phyloP scores from a whole-genome alignment of 2,797 vertebrate species.

The Pelochelys cantorii region DNA sequence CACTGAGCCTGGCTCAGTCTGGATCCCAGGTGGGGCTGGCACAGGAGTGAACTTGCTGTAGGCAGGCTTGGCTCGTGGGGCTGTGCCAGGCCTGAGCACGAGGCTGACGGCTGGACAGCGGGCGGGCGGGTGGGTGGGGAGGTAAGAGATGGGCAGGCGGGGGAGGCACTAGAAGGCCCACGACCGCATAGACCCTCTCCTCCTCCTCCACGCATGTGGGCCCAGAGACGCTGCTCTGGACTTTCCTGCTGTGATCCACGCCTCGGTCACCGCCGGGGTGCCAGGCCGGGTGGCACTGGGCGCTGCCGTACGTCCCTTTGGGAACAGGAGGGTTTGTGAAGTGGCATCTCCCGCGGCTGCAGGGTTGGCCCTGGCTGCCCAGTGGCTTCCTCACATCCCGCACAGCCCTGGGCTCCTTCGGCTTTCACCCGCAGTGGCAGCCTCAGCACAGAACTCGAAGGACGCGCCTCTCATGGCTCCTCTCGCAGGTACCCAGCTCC shows the following conservation, averaged over 20 bases:
- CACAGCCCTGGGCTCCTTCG: neutral
- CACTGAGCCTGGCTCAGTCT: neutral
- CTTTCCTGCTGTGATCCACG: neutral
- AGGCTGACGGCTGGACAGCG: neutral
- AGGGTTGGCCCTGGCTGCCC: neutral
- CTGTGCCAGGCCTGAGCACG: fast-evolving
- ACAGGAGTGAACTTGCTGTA: neutral
- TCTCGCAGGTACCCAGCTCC: constrained; percentile 75
- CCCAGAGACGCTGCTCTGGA: neutral
- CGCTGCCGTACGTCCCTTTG: neutral
- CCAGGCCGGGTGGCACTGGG: neutral
- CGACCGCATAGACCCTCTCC: neutral
- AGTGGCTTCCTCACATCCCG: neutral
- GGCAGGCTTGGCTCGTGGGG: neutral
- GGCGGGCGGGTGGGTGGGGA: neutral
- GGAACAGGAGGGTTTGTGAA: neutral
- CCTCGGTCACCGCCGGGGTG: neutral
- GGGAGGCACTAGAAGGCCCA: neutral
- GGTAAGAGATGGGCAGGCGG: neutral
- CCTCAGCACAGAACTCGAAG: neutral
- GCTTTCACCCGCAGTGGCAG: neutral
- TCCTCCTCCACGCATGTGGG: neutral
- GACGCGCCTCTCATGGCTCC: neutral
- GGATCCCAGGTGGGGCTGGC: neutral
- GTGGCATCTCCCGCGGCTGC: neutral